A percentile compares a stretch with the other conserved stretches of the same genome.
Conservation (phyloP, 2,888 invertebrate species). For the Gibbula magus region DNA sequence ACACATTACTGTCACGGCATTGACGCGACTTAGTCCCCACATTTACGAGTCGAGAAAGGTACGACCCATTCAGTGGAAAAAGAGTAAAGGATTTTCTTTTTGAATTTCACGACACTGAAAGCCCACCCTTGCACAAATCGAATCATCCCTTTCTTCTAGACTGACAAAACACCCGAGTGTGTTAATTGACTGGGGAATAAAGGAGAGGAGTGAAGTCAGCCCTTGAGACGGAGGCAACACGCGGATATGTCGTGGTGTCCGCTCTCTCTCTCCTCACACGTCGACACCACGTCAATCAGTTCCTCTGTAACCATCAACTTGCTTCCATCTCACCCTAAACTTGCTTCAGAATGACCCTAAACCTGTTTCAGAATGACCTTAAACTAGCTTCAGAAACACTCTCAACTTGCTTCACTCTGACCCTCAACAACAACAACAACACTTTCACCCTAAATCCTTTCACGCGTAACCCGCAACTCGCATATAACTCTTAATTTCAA, state of each 20-base stretch:
- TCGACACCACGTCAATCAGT: constrained; percentile 8
- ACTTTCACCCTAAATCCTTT: too few relatives aligned
- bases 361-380: too few relatives aligned
- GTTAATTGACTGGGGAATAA: constrained; percentile 24
- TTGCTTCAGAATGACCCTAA: neutral
- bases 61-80: constrained; percentile 18
- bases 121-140: constrained; percentile 26
- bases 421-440: too few relatives aligned
- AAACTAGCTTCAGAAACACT: too few relatives aligned
- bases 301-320: neutral
- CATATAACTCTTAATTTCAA: too few relatives aligned
- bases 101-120: constrained; percentile 4
- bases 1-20: constrained; percentile 35
- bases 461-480: too few relatives aligned
- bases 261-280: neutral
- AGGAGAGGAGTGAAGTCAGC: neutral
- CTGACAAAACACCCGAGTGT: constrained; percentile 22
- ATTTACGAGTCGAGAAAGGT: constrained; percentile 26
- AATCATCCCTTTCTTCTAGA: constrained; percentile 17
- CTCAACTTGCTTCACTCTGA: too few relatives aligned
- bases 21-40: constrained; percentile 21
- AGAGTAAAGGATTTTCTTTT: constrained; percentile 23
- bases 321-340: neutral
- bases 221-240: neutral
- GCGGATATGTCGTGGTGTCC: neutral